Evolutionary conservation across 2,113 vertebrate genomes (phyloP), one percentile per base, ranked within the genome.

Genomic region (Xenopus laevis): DNA sequence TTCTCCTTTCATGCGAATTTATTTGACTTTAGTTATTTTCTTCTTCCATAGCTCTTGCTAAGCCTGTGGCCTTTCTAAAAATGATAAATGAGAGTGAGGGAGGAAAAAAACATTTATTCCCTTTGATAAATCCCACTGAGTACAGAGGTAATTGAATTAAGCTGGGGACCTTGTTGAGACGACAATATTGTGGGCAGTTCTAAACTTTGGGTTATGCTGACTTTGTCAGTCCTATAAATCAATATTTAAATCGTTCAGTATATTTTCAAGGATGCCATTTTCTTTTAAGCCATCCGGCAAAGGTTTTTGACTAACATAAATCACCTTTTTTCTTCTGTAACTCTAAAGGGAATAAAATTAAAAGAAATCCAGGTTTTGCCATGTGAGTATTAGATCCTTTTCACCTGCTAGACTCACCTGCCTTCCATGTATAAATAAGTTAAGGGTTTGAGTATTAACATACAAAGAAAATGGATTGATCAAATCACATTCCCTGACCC

Each of bases 91-190:
- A 65, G 9, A 72, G 2, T 10, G 79, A 50, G 46, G 33, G 33
- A 40, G 8, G 33, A 68, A 79, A 74, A 40, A 58, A 66, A 72
- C 4, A 4, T 74, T 17, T 68, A 33, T 68, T 46, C 57, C 68
- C 33, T 71, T 80, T 79, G 63, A 78, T 77, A 65, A 78, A 79
- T 76, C 76, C 46, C 63, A 74, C 53, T 74, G 33, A 64, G 65
- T n/a, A 18, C 72, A 0, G 13, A n/a, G 57, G 3, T 63, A 69
- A 55, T 66, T 8, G 61, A 78, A 80, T 80, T 82, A 82, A 74
- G 77, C 81, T 20, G 63, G 6, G 45, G 78, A 71, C 77, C 77
- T 10, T 76, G 61, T 65, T 79, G 50, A 64, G 77, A 13, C 30
- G 57, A 74, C 65, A 61, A 47, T 20, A 30, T 13, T 62, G 46